phyloP scores from a whole-genome alignment of 2,888 invertebrate species.

The Drosophila pseudotalamancana region DNA sequence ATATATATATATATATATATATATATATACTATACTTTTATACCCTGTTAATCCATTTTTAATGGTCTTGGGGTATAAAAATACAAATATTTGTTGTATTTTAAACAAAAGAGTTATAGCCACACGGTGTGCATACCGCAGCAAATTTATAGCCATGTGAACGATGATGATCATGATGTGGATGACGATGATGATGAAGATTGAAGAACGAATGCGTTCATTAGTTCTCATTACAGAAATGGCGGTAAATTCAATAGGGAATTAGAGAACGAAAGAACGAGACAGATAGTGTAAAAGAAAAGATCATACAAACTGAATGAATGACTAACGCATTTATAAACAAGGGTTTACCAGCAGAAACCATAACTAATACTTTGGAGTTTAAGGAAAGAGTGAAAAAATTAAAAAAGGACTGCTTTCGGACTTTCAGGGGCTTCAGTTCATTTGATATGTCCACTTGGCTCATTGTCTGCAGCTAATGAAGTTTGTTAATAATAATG shows the following conservation, averaged over 20 bases:
- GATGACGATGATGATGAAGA: slow-evolving; percentile 6
- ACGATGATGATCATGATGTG: background rate
- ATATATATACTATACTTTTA: too few relatives aligned
- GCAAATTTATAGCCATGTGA: slow-evolving; percentile 28
- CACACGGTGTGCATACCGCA: too few relatives aligned
- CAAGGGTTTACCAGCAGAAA: slow-evolving; percentile 68
- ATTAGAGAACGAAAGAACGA: background rate
- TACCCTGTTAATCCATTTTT: too few relatives aligned
- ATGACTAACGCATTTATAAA: slow-evolving; percentile 66
- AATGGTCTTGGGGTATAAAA: too few relatives aligned
- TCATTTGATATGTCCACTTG: slow-evolving; percentile 23
- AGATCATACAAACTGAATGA: slow-evolving; percentile 24
- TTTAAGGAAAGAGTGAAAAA: slow-evolving; percentile 19
- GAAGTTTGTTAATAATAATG: slow-evolving; percentile 58
- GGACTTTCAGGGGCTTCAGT: slow-evolving; percentile 5
- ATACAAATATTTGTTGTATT: too few relatives aligned
- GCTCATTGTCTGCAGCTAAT: slow-evolving; percentile 48
- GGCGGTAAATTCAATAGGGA: too few relatives aligned
- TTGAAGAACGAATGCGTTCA: slow-evolving; percentile 47
- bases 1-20: too few relatives aligned
- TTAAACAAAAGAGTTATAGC: too few relatives aligned
- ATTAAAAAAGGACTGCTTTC: slow-evolving; percentile 25
- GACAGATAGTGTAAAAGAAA: background rate
- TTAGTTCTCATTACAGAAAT: slow-evolving; percentile 60
- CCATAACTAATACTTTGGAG: slow-evolving; percentile 49